These are phyloP conservation scores for Cyanoderma ruficeps DNA, from an alignment of 2,113 vertebrate species.

Conservation along the genomic window DNA sequence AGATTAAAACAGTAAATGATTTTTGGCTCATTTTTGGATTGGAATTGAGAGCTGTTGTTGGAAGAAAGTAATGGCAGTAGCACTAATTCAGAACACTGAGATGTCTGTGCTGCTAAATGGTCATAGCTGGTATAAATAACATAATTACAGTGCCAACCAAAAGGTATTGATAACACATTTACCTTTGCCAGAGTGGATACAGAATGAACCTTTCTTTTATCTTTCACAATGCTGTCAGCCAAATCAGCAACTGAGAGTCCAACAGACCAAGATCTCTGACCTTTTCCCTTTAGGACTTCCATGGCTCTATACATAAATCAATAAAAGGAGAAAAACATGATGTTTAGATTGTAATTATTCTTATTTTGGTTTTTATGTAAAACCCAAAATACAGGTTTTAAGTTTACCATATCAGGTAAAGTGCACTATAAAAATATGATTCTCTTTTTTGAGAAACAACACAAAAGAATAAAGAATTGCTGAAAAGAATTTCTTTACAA, in stretches of 20 bases:
- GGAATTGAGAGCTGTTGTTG: background rate
- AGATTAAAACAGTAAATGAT: background rate
- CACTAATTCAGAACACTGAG: background rate
- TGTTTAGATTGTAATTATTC: conserved; percentile 8
- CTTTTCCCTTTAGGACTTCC: conserved; percentile 86
- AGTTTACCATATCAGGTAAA: background rate
- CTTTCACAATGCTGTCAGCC: conserved; percentile 84
- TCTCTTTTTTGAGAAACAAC: background rate
- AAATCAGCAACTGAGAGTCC: conserved; percentile 92
- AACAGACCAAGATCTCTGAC: conserved; percentile 93
- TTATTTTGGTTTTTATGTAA: conserved; percentile 1
- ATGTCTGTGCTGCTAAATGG: background rate
- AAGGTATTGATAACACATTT: conserved; percentile 30
- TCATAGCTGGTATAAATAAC: background rate
- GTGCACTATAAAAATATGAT: background rate
- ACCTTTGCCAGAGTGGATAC: conserved; percentile 91
- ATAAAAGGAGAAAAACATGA: background rate
- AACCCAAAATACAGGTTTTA: background rate
- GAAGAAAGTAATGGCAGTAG: background rate
- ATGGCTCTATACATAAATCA: conserved; percentile 78
- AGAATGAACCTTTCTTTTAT: conserved; percentile 88
- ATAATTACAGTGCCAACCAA: background rate
- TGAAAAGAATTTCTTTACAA: background rate
- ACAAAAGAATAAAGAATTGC: background rate
- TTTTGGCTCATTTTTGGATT: background rate